Evolutionary conservation across 2,113 vertebrate genomes (phyloP).

Genomic region (Furnarius figulus): DNA sequence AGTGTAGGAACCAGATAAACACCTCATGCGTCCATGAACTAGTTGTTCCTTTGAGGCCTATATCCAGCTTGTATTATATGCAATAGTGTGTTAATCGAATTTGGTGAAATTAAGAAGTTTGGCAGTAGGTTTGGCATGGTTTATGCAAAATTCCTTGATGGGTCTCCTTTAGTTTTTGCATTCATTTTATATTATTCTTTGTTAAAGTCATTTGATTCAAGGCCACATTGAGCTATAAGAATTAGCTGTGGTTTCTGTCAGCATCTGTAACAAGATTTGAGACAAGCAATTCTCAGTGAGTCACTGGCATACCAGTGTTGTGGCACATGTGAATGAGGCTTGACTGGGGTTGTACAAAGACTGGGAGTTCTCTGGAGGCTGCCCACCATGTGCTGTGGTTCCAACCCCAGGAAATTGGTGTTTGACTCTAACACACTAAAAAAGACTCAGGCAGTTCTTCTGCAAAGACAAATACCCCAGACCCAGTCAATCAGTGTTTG

Average conservation of each 20-base stretch:
- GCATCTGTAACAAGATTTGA: background rate
- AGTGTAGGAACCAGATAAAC: background rate
- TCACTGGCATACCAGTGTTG: background rate
- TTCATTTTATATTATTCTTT: background rate
- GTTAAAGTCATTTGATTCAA: background rate
- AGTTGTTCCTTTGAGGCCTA: background rate
- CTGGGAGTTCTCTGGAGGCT: background rate
- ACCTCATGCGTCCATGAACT: background rate
- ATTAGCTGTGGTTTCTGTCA: background rate
- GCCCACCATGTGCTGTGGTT: background rate
- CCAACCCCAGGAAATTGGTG: background rate
- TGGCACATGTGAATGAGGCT: background rate
- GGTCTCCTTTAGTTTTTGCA: background rate
- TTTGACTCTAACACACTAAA: background rate
- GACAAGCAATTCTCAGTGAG: background rate
- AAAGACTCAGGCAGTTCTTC: background rate
- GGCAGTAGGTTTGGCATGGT: background rate
- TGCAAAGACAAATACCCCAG: background rate
- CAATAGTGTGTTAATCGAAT: rapidly evolving
- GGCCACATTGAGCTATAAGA: background rate
- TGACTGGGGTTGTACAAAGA: background rate
- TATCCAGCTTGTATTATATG: background rate
- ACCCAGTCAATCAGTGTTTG: background rate
- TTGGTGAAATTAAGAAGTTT: background rate
- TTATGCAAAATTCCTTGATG: background rate